phyloP scores from a whole-genome alignment of 2,888 invertebrate species.

The Athalia cordata region DNA sequence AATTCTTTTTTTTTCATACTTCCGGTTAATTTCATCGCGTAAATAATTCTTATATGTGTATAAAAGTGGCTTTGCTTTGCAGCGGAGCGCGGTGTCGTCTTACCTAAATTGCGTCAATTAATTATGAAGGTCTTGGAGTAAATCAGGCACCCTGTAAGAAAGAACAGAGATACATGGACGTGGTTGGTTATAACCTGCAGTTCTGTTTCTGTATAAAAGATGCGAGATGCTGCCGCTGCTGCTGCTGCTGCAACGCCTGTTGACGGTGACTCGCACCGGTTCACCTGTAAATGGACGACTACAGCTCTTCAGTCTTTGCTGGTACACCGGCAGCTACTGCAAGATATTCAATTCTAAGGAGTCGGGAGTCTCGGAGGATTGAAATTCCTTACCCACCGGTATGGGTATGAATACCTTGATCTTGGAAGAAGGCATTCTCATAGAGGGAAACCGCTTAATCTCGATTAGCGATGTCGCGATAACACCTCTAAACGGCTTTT shows the following conservation, averaged over 20 bases:
- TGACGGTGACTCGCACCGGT: not conserved
- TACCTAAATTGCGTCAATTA: slow-evolving; percentile 43
- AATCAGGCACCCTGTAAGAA: slow-evolving; percentile 27
- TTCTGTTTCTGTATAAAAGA: not conserved
- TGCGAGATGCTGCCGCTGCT: not conserved
- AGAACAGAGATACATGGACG: slow-evolving; percentile 41
- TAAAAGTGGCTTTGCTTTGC: not conserved
- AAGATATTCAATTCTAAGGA: not conserved
- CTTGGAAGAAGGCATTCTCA: not conserved
- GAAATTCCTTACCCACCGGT: slow-evolving; percentile 44
- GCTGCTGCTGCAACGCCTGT: not conserved
- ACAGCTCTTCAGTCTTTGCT: not conserved
- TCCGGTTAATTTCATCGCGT: too few relatives aligned
- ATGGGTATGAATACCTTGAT: not conserved
- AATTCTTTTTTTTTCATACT: too few relatives aligned
- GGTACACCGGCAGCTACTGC: slow-evolving; percentile 1
- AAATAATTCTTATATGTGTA: not conserved
- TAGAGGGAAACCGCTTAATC: slow-evolving; percentile 42
- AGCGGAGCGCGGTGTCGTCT: slow-evolving; percentile 12
- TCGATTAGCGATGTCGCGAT: slow-evolving; percentile 45
- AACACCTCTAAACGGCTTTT: slow-evolving; percentile 35
- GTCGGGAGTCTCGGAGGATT: slow-evolving; percentile 27
- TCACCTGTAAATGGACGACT: slow-evolving; percentile 20
- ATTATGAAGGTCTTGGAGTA: slow-evolving; percentile 29
- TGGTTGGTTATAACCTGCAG: not conserved